Percentiles rank a stretch among this genome's conserved stretches.
These are phyloP conservation scores for Lochmaea capreae DNA, from an alignment of 2,888 invertebrate species.

Conservation along the genomic window DNA sequence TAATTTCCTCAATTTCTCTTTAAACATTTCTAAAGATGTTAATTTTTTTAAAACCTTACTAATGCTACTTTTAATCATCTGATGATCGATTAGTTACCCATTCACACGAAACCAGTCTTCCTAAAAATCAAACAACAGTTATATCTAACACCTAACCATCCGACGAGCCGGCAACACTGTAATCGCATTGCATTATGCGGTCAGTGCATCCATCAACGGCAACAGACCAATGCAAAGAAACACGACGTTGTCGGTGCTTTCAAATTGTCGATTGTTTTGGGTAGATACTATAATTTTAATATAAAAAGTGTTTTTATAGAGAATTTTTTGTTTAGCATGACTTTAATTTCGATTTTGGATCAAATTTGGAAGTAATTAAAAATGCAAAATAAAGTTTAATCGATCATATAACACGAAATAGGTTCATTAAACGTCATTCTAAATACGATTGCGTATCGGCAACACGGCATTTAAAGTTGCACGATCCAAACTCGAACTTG, in stretches of 20 bases:
- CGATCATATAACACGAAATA: too few species aligned
- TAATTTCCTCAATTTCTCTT: too few species aligned
- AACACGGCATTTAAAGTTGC: constrained; percentile 54
- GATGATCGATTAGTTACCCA: neutral
- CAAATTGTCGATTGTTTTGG: neutral
- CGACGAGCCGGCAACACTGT: constrained; percentile 36
- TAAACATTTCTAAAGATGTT: too few species aligned
- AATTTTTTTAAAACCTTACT: neutral
- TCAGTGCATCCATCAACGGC: constrained; percentile 59
- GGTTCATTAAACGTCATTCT: neutral
- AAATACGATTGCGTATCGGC: constrained; percentile 40
- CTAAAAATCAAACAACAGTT: constrained; percentile 21
- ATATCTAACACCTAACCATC: constrained; percentile 9
- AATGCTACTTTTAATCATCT: neutral
- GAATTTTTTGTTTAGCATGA: neutral
- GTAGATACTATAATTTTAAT: neutral
- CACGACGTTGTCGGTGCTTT: constrained; percentile 14
- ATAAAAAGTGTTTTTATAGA: neutral
- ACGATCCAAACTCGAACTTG: constrained; percentile 53
- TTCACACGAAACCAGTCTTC: constrained; percentile 2
- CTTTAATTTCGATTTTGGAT: neutral
- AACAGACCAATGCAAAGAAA: constrained; percentile 13
- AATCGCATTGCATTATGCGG: constrained; percentile 67
- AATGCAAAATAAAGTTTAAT: too few species aligned
- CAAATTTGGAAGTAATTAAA: too few species aligned